phyloP scores from a whole-genome alignment of 1,140 invertebrate genomes.

The Drosophila rhopaloa region DNA sequence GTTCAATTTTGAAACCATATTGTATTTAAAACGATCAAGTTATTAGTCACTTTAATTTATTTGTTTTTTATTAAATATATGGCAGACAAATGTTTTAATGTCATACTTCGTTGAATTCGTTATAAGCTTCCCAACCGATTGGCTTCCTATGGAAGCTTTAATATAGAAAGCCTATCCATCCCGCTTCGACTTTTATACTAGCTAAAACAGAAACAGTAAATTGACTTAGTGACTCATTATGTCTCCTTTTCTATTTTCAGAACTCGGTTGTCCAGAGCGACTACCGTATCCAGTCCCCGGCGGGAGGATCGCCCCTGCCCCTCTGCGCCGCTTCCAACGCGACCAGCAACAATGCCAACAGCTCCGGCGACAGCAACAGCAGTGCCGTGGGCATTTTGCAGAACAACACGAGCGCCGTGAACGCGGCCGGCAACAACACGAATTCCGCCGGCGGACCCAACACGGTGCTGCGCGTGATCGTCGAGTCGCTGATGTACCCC shows the following conservation, averaged over 20 bases:
- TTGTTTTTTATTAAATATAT: no score
- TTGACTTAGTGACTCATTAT: no score
- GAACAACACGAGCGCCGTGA: slow-evolving; percentile 84
- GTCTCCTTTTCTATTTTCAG: slow-evolving; percentile 74
- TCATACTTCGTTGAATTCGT: no score
- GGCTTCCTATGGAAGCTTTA: no score
- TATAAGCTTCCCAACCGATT: no score
- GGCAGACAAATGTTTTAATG: background rate
- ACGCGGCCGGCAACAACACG: slow-evolving; percentile 66
- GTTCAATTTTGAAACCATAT: background rate
- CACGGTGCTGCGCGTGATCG: slow-evolving; percentile 98
- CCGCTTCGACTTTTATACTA: no score
- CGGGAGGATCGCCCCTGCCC: slow-evolving; percentile 82
- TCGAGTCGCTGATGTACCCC: slow-evolving; percentile 99
- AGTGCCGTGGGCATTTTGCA: slow-evolving; percentile 69
- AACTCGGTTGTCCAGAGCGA: slow-evolving; percentile 85
- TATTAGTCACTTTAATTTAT: no score
- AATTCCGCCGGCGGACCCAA: slow-evolving; percentile 95
- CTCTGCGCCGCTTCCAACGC: slow-evolving; percentile 65
- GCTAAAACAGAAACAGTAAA: no score
- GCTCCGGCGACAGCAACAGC: slow-evolving; percentile 66
- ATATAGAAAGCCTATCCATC: no score
- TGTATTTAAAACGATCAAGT: background rate
- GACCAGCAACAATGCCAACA: slow-evolving; percentile 70
- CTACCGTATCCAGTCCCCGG: slow-evolving; percentile 83